These are phyloP conservation scores for Rhodophaea formosa DNA, from an alignment of 2,888 invertebrate species.

Conservation along the genomic window DNA sequence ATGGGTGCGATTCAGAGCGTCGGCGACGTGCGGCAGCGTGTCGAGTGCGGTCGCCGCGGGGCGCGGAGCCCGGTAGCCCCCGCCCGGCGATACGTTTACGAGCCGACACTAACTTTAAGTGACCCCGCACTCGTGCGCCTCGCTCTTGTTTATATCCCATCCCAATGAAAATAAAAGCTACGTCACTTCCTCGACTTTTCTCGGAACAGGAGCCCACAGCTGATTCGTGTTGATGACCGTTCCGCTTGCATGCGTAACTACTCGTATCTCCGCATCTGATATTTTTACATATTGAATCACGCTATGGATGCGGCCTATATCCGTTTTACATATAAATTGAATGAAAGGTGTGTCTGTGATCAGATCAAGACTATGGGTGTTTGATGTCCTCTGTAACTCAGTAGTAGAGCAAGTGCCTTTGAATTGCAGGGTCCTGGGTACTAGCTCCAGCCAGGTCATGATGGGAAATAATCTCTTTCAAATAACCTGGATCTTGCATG, in stretches of 20 bases:
- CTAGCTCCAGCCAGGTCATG: too few species aligned
- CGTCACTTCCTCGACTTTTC: slow-evolving; percentile 47
- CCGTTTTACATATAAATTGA: too few species aligned
- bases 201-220: slow-evolving; percentile 24
- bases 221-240: slow-evolving; percentile 20
- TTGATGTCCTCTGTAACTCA: too few species aligned
- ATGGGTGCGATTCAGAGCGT: slow-evolving; percentile 77
- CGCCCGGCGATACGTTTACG: slow-evolving; percentile 74
- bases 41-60: slow-evolving; percentile 80
- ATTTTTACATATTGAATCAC: neutral
- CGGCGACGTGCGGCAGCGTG: slow-evolving; percentile 77
- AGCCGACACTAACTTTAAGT: slow-evolving; percentile 73
- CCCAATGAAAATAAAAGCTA: slow-evolving; percentile 69
- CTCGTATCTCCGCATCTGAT: neutral
- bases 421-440: too few species aligned
- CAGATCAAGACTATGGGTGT: too few species aligned
- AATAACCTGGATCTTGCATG: too few species aligned
- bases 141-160: slow-evolving; percentile 69
- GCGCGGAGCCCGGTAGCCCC: slow-evolving; percentile 58
- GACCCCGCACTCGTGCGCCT: slow-evolving; percentile 70
- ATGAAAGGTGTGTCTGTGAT: too few species aligned
- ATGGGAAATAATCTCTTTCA: too few species aligned
- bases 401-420: too few species aligned
- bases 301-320: neutral
- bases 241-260: slow-evolving; percentile 1